These are phyloP conservation scores for Ptilodon capucinus DNA, from an alignment of 2,888 invertebrate genomes.

Conservation along the genomic window DNA sequence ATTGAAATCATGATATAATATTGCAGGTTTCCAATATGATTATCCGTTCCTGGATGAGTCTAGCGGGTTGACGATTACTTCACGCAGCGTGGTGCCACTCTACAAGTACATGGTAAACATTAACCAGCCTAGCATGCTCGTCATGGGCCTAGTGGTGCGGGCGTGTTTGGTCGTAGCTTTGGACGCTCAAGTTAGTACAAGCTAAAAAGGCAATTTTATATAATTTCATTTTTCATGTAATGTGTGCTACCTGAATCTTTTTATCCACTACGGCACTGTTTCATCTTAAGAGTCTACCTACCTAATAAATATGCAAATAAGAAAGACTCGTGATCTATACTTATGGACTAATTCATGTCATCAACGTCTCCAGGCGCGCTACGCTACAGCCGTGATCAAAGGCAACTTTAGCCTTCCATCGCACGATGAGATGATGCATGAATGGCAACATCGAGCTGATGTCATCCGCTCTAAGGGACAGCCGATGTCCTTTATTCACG, in stretches of 20 bases:
- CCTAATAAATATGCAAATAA: too few relatives aligned
- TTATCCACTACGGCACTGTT: too few relatives aligned
- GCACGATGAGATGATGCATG: slow-evolving; percentile 62
- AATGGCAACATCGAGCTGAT: slow-evolving; percentile 60
- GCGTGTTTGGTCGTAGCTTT: slow-evolving; percentile 82
- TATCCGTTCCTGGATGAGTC: slow-evolving; percentile 87
- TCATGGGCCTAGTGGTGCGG: slow-evolving; percentile 87
- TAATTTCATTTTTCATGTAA: too few relatives aligned
- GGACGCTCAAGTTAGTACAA: slow-evolving; percentile 64
- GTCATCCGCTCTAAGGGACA: slow-evolving; percentile 45
- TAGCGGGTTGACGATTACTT: slow-evolving; percentile 82
- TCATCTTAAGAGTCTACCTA: too few relatives aligned
- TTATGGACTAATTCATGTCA: neutral
- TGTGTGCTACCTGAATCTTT: too few relatives aligned
- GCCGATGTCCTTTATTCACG: slow-evolving; percentile 59
- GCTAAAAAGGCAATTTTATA: too few relatives aligned
- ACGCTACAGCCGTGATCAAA: slow-evolving; percentile 60
- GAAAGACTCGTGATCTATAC: too few relatives aligned
- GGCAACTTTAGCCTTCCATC: slow-evolving; percentile 69
- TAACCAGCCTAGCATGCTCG: slow-evolving; percentile 86
- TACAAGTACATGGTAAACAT: slow-evolving; percentile 91
- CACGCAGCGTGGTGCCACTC: slow-evolving; percentile 84
- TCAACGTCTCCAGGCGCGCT: slow-evolving; percentile 60
- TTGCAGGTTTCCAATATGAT: slow-evolving; percentile 85
- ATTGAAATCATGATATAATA: too few relatives aligned